Evolutionary conservation across 2,113 vertebrate species (phyloP), one percentile per base, ranked within the genome.

Genomic region (Phrynosoma platyrhinos): DNA sequence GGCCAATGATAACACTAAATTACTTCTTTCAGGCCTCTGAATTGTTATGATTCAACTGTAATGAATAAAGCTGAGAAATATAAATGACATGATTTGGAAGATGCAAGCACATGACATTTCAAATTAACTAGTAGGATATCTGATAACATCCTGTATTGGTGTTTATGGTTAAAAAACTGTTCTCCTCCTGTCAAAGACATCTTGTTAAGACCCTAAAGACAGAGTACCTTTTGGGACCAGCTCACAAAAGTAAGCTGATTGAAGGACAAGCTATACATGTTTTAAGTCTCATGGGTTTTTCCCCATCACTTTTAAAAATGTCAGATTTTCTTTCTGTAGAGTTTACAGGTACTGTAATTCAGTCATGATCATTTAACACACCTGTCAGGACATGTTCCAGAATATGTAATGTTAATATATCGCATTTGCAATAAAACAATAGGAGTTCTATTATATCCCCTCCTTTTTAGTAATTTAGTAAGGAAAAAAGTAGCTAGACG

Each of bases 231-330:
- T 47, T 21, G 42, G 77, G 47, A 42, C 2, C 0, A 76, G 27
- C 82, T 83, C 88, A 71, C 25, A 90, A 62, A 66, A 58, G 9
- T 75, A 85, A 66, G 32, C 1, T 58, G 77, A 86, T 71, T 16
- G 76, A 76, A 91, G 40, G 55, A 86, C 36, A 92, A 76, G 6
- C 76, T 86, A 40, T 90, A 71, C 58, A 90, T 47, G 81, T 85
- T 76, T 87, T n/a, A 84, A 86, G 78, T 88, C 75, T 75, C 58
- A 85, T 82, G 89, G 77, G 9, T 58, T 58, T 1, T 58, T 58
- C 55, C 25, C 32, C 77, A 83, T 36, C 13, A 87, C 40, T 68
- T 91, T 9, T 40, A 66, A 10, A 74, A 53, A 84, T 36, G 52
- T 10, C 30, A 4, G 2, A 0, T 36, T 79, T 84, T 79, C 9